These are phyloP conservation scores for Hyles lineata DNA, from an alignment of 2,888 invertebrate genomes.

Conservation along the genomic window DNA sequence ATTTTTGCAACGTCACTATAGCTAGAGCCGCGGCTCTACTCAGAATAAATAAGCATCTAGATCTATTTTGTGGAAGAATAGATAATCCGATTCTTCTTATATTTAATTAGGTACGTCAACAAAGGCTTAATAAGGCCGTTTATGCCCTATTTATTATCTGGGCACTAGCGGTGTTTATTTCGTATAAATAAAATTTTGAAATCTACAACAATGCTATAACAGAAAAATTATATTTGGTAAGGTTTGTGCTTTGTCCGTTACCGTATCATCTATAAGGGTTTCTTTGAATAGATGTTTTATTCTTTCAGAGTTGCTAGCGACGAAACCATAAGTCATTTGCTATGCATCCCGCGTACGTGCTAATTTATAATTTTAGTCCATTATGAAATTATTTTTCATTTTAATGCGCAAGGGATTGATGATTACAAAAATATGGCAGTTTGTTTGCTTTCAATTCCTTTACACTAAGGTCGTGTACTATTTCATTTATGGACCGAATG, in stretches of 20 bases:
- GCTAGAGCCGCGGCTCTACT: conserved; percentile 2
- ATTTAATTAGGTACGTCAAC: conserved; percentile 19
- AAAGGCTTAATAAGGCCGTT: conserved; percentile 11
- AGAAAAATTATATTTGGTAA: conserved; percentile 13
- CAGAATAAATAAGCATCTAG: conserved; percentile 14
- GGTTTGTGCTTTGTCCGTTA: conserved; percentile 18
- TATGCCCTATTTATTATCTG: conserved; percentile 10
- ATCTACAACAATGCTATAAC: conserved; percentile 7
- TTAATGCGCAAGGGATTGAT: conserved; percentile 5
- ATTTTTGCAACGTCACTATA: background rate
- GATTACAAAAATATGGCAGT: conserved; percentile 75
- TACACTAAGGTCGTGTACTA: conserved; percentile 48
- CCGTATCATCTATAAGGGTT: conserved; percentile 17
- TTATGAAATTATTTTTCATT: conserved; percentile 8
- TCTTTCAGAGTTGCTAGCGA: background rate
- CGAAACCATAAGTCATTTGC: conserved; percentile 22
- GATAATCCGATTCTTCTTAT: conserved; percentile 8
- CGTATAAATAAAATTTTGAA: conserved; percentile 4
- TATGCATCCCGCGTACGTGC: conserved; percentile 11
- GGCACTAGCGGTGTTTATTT: conserved; percentile 19
- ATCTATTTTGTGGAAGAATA: conserved; percentile 17
- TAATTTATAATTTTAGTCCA: conserved; percentile 2
- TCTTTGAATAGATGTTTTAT: conserved; percentile 2
- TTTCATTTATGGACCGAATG: conserved; percentile 5
- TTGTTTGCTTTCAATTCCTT: conserved; percentile 81